Percentiles rank a stretch among this genome's conserved stretches.
These are phyloP conservation scores for Lophochroa leadbeateri DNA, from an alignment of 2,113 vertebrate genomes.

Conservation along the genomic window DNA sequence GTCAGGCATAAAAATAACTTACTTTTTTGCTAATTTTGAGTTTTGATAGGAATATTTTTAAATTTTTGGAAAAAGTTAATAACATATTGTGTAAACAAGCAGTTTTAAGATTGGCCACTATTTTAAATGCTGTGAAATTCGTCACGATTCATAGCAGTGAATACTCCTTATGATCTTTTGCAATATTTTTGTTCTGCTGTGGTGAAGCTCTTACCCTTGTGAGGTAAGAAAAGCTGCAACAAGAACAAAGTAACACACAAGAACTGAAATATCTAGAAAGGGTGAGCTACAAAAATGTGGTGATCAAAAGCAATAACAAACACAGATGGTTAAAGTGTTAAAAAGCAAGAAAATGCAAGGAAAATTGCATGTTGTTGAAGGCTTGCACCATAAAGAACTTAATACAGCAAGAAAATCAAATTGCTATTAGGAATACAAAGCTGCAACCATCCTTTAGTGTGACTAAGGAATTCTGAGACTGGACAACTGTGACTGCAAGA, in stretches of 20 bases:
- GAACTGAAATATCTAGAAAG: not conserved
- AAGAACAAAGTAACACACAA: not conserved
- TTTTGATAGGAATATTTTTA: not conserved
- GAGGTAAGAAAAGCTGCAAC: not conserved
- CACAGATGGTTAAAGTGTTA: not conserved
- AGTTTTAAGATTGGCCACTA: not conserved
- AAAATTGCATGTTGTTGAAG: not conserved
- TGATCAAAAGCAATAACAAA: not conserved
- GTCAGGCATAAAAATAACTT: not conserved
- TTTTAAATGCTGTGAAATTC: not conserved
- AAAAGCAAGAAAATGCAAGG: not conserved
- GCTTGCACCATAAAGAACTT: not conserved
- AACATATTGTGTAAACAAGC: not conserved
- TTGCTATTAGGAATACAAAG: not conserved
- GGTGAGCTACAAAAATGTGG: not conserved
- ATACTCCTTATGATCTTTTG: not conserved
- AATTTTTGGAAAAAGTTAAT: not conserved
- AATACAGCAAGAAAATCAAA: not conserved
- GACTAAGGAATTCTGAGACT: not conserved
- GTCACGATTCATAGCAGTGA: not conserved
- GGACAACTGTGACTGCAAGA: not conserved
- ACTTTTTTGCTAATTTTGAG: not conserved
- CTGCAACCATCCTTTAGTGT: not conserved
- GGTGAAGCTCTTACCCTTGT: not conserved
- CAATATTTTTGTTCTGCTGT: not conserved